phyloP scores from a whole-genome alignment of 2,888 invertebrate species.

The Gymnoscelis rufifasciata region DNA sequence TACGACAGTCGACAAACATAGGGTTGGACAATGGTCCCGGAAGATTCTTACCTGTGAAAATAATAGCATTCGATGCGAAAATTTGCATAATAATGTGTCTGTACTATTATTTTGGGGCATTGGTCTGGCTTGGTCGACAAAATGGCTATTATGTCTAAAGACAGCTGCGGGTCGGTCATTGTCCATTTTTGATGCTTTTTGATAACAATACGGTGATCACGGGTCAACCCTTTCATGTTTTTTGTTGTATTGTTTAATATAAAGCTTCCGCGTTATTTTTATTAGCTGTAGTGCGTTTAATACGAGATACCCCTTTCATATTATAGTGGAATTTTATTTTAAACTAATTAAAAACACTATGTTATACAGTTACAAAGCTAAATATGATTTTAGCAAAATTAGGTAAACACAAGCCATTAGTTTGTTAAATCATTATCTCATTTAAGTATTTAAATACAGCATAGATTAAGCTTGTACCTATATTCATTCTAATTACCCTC shows the following conservation, averaged over 20 bases:
- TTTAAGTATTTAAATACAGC: no score
- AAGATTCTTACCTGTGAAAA: conserved; percentile 69
- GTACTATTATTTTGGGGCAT: conserved; percentile 68
- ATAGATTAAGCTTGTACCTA: no score
- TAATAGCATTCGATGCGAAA: conserved; percentile 56
- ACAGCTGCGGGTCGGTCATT: conserved; percentile 70
- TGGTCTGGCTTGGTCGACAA: conserved; percentile 48
- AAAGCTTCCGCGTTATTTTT: conserved; percentile 10
- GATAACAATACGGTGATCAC: conserved; percentile 41
- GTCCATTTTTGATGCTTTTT: conserved; percentile 59
- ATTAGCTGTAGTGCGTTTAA: background rate
- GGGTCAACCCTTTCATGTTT: conserved; percentile 50
- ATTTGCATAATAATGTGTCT: conserved; percentile 75
- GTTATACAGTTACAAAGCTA: no score
- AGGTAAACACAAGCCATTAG: no score
- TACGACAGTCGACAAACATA: conserved; percentile 48
- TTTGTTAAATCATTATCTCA: no score
- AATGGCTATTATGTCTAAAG: conserved; percentile 52
- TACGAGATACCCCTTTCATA: background rate
- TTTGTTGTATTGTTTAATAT: conserved; percentile 21
- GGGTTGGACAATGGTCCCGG: conserved; percentile 56
- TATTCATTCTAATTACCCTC: background rate
- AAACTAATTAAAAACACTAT: no score
- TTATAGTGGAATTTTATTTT: no score
- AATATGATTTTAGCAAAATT: no score